Percentiles rank a stretch among this genome's conserved stretches.
Conservation (phyloP, 2,113 vertebrate genomes). For the Myotis davidii region DNA sequence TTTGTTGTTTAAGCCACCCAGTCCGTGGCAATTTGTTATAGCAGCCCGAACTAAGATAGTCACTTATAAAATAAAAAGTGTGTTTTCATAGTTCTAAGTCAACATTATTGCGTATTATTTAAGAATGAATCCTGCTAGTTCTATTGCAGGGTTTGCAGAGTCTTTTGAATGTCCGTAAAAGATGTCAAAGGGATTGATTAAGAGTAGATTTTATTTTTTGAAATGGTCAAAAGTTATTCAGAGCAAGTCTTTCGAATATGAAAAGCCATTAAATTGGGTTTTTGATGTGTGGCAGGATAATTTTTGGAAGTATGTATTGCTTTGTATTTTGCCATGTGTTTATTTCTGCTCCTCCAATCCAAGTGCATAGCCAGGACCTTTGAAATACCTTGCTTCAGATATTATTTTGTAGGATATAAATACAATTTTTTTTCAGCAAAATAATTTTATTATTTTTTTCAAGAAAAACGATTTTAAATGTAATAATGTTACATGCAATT, state of each 20-base stretch:
- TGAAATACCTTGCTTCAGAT: not conserved
- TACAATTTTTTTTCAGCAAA: not conserved
- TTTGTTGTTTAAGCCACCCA: not conserved
- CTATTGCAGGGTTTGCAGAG: not conserved
- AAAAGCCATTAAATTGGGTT: not conserved
- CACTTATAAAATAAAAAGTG: not conserved
- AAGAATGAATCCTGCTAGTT: not conserved
- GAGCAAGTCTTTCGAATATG: constrained; percentile 11
- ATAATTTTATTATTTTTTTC: too few species aligned
- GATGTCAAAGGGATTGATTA: not conserved
- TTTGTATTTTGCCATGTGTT: not conserved
- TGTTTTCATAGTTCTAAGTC: not conserved
- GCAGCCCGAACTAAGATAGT: not conserved
- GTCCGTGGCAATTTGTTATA: not conserved
- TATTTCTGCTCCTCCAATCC: not conserved
- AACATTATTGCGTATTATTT: not conserved
- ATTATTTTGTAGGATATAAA: not conserved
- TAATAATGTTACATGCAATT: too few species aligned
- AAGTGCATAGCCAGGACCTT: not conserved
- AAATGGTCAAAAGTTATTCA: not conserved
- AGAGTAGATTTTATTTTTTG: not conserved
- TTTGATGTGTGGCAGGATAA: not conserved
- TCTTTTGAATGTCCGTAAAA: not conserved
- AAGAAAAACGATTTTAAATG: too few species aligned
- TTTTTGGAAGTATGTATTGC: not conserved